A percentile compares a stretch with the other conserved stretches of the same genome.
Evolutionary conservation across 1,140 invertebrate genomes (phyloP).

Genomic region (Dufourea novaeangliae): DNA sequence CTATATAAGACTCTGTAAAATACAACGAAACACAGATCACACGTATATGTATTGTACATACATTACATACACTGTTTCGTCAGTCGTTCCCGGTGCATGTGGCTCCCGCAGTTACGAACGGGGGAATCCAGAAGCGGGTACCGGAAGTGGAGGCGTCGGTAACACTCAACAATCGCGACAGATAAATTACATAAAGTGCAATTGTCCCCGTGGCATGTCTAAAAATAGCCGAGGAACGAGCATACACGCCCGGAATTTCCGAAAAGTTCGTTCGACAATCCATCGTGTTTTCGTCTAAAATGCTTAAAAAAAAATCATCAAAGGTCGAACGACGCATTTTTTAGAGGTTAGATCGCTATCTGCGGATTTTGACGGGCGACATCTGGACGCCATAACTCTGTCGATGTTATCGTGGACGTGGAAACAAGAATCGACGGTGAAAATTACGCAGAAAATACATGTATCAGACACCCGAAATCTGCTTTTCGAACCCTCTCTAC

Average conservation of each 20-base stretch:
- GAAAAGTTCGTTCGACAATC: neutral
- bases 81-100: neutral
- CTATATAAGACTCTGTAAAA: too few species aligned
- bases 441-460: constrained; percentile 7
- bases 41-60: too few species aligned
- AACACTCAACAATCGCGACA: constrained; percentile 33
- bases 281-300: neutral
- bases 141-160: constrained; percentile 43
- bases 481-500: neutral
- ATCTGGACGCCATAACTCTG: neutral
- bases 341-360: neutral
- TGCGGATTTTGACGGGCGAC: neutral
- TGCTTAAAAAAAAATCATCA: too few species aligned
- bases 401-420: neutral
- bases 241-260: neutral
- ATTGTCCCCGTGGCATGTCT: neutral
- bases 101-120: neutral
- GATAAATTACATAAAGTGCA: constrained; percentile 44
- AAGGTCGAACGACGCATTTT: too few species aligned
- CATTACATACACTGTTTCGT: too few species aligned
- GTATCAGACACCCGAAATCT: constrained; percentile 4
- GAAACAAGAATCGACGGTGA: neutral
- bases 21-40: too few species aligned
- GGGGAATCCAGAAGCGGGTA: constrained; percentile 18
- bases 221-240: constrained; percentile 27